These are phyloP conservation scores for Pterophyllum scalare DNA, from an alignment of 2,113 vertebrate genomes.

Conservation along the genomic window DNA sequence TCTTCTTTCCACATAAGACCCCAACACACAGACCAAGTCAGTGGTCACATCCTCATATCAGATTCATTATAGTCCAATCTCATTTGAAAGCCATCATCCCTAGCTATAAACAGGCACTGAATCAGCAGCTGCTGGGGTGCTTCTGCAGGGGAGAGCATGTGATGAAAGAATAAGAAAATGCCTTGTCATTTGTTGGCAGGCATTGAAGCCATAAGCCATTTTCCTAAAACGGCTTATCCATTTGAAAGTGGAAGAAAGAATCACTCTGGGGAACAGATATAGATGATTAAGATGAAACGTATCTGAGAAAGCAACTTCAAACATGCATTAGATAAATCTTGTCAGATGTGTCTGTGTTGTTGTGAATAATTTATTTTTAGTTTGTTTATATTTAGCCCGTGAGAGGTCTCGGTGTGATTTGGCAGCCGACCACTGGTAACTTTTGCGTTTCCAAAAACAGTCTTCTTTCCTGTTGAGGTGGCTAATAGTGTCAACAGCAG, in stretches of 20 bases:
- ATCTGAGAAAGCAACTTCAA: conserved; percentile 24
- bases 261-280: conserved; percentile 41
- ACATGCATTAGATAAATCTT: conserved; percentile 44
- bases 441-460: conserved; percentile 16
- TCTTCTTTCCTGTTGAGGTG: background rate
- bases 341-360: conserved; percentile 27
- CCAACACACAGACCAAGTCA: conserved; percentile 10
- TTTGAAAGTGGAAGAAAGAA: conserved; percentile 46
- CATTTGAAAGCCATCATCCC: conserved; percentile 55
- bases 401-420: conserved; percentile 17
- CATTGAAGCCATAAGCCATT: conserved; percentile 51
- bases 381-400: conserved; percentile 35
- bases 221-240: conserved; percentile 46
- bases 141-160: conserved; percentile 29
- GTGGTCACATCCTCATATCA: conserved; percentile 31
- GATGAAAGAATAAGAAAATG: conserved; percentile 67
- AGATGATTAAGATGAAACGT: conserved; percentile 40
- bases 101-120: conserved; percentile 51
- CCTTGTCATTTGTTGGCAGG: conserved; percentile 57
- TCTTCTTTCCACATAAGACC: background rate
- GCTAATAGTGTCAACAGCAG: conserved; percentile 12
- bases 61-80: conserved; percentile 52
- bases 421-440: conserved; percentile 21
- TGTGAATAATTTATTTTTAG: conserved; percentile 49
- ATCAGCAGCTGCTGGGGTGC: conserved; percentile 42